Percentiles rank a stretch among this genome's conserved stretches.
These are phyloP conservation scores for Chalcosyrphus nemorum DNA, from an alignment of 2,888 invertebrate species.

Conservation along the genomic window DNA sequence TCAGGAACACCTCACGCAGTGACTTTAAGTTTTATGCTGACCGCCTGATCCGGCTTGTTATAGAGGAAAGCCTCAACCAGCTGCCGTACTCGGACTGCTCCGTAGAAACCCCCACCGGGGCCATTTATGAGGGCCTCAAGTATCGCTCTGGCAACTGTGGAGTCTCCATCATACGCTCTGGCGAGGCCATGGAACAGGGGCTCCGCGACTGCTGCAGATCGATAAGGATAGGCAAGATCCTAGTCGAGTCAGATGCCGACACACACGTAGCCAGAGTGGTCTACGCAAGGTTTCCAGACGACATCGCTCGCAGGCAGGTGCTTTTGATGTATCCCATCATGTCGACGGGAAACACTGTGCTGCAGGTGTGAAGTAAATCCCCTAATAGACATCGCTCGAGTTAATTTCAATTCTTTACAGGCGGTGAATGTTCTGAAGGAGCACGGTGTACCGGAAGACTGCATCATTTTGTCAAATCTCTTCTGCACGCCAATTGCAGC, in stretches of 20 bases:
- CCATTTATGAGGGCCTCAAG: constrained; percentile 94
- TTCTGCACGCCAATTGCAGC: constrained; percentile 97
- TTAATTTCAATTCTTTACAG: constrained; percentile 81
- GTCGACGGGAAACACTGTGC: constrained; percentile 98
- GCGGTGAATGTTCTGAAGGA: constrained; percentile 97
- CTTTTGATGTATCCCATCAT: constrained; percentile 99
- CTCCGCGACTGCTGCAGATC: constrained; percentile 98
- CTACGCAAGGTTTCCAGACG: constrained; percentile 98
- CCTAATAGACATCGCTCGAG: neutral
- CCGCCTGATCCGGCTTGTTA: constrained; percentile 96
- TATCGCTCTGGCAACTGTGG: constrained; percentile 99
- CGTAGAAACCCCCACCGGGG: constrained; percentile 95
- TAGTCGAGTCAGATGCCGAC: constrained; percentile 97
- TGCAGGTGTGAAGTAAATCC: constrained; percentile 83
- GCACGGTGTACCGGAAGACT: constrained; percentile 95
- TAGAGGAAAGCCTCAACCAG: constrained; percentile 98
- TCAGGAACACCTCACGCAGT: constrained; percentile 93
- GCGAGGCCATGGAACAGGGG: constrained; percentile 98
- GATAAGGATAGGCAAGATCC: constrained; percentile 98
- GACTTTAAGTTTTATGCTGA: constrained; percentile 99
- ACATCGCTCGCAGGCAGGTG: constrained; percentile 93
- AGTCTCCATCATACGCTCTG: constrained; percentile 96
- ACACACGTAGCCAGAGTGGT: constrained; percentile 98
- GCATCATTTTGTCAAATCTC: constrained; percentile 97
- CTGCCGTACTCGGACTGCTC: constrained; percentile 93